phyloP scores from a whole-genome alignment of 2,113 vertebrate species.

The Balaeniceps rex region DNA sequence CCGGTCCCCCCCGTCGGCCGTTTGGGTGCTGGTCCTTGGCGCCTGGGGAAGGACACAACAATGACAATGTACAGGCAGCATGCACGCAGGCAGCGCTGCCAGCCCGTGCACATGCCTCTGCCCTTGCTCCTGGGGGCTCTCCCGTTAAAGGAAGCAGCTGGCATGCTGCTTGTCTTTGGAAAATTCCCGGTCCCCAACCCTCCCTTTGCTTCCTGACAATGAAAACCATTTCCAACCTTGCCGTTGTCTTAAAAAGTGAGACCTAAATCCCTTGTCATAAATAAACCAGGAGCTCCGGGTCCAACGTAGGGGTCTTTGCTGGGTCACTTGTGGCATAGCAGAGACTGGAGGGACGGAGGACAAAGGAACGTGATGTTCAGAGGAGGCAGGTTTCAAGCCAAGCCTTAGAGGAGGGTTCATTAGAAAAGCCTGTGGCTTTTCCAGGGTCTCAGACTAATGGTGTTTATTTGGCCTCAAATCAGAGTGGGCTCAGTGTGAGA shows the following conservation, averaged over 20 bases:
- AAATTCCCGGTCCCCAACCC: neutral
- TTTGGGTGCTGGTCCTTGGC: neutral
- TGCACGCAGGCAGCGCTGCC: neutral
- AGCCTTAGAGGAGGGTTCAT: neutral
- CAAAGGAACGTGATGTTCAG: neutral
- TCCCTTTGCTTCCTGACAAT: neutral
- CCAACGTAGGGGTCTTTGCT: neutral
- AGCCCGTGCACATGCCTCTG: neutral
- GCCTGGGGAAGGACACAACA: neutral
- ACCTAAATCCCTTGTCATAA: neutral
- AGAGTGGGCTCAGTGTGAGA: neutral
- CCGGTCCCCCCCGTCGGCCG: fast-evolving
- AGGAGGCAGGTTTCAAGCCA: neutral
- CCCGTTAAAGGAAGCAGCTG: neutral
- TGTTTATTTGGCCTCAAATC: neutral
- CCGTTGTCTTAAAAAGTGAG: neutral
- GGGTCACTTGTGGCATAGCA: neutral
- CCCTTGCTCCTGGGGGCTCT: neutral
- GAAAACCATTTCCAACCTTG: neutral
- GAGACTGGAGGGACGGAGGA: neutral
- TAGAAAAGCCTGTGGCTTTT: neutral
- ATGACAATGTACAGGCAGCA: neutral
- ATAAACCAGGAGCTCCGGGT: neutral
- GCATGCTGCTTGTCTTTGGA: neutral
- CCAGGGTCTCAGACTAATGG: neutral